Percentiles rank a stretch among this genome's conserved stretches.
Evolutionary conservation across 2,113 vertebrate species (phyloP).

Genomic region (Sisor rabdophorus): DNA sequence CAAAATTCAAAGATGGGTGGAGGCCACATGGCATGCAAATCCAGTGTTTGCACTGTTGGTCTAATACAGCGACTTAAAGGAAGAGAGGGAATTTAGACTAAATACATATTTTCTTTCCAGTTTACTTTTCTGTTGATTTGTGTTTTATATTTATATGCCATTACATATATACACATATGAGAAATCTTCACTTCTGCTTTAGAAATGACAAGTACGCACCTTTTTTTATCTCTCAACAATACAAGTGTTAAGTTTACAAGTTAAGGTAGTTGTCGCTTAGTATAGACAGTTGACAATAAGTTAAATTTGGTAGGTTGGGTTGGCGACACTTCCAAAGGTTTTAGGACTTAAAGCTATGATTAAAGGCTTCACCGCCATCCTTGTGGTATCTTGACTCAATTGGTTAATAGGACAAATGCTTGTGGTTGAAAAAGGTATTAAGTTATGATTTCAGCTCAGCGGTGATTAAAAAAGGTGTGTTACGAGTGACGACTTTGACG

Average conservation of each 20-base stretch:
- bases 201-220: no score
- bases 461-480: conserved; percentile 16
- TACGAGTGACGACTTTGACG: conserved; percentile 44
- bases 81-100: background rate
- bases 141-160: background rate
- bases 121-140: background rate
- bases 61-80: background rate
- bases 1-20: background rate
- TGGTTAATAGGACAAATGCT: background rate
- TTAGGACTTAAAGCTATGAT: background rate
- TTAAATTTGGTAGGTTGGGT: background rate
- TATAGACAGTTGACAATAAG: background rate
- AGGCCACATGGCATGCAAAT: conserved; percentile 22
- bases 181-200: background rate
- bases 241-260: background rate
- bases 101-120: background rate
- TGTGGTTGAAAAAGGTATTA: background rate
- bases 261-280: background rate
- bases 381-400: background rate
- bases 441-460: background rate
- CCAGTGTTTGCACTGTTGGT: conserved; percentile 15
- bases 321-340: background rate
- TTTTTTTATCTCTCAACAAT: background rate
- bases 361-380: background rate
- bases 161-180: background rate